Evolutionary conservation across 2,113 vertebrate genomes (phyloP).

Genomic region (Turnix velox): DNA sequence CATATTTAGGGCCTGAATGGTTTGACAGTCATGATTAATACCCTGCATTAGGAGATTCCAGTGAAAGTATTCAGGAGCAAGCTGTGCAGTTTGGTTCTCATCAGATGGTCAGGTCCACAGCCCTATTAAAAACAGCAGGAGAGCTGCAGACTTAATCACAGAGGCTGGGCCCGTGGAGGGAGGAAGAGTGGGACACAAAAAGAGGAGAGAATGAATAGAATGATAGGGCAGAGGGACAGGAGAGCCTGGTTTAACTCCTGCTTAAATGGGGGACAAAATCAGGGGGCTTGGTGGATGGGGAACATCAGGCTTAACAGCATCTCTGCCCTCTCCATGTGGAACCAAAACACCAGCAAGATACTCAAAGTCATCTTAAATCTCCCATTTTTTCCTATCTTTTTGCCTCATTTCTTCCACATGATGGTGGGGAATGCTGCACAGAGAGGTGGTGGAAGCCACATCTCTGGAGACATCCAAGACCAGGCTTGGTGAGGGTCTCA

Average conservation of each 20-base stretch:
- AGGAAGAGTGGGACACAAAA: constrained; percentile 58
- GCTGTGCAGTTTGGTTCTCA: constrained; percentile 75
- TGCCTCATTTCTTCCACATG: too few species aligned
- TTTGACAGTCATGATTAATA: constrained; percentile 86
- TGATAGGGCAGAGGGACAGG: background rate
- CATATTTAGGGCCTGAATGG: constrained; percentile 71
- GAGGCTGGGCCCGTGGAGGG: constrained; percentile 70
- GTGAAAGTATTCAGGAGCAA: constrained; percentile 71
- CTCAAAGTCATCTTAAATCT: too few species aligned
- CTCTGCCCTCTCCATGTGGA: too few species aligned
- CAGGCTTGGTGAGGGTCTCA: too few species aligned
- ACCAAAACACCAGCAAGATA: too few species aligned
- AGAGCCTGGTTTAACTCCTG: background rate
- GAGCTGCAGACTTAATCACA: constrained; percentile 80
- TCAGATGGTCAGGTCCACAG: constrained; percentile 74
- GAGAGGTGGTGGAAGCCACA: too few species aligned
- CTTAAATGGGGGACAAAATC: accelerated
- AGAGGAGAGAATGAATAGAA: constrained; percentile 35
- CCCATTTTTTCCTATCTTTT: too few species aligned
- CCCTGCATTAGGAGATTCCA: constrained; percentile 85
- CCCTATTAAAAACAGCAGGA: constrained; percentile 81
- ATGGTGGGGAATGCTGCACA: too few species aligned
- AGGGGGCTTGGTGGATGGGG: too few species aligned
- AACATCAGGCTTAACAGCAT: too few species aligned
- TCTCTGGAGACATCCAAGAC: too few species aligned